phyloP scores from a whole-genome alignment of 2,113 vertebrate genomes.

The Atlantisia rogersi region DNA sequence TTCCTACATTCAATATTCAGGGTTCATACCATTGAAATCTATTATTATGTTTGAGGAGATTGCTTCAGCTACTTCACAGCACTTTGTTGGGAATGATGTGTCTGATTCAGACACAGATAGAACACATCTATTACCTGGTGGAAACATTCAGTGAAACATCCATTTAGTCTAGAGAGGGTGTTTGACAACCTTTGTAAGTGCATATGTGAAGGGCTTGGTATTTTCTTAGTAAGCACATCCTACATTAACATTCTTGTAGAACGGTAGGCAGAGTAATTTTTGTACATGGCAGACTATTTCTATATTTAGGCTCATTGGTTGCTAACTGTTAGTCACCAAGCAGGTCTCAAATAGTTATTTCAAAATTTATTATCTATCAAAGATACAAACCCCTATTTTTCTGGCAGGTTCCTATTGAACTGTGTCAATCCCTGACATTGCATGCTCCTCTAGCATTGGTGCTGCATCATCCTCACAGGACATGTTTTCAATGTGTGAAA shows the following conservation, averaged over 20 bases:
- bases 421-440: accelerated
- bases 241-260: background rate
- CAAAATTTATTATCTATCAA: background rate
- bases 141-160: background rate
- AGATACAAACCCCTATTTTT: background rate
- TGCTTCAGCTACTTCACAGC: background rate
- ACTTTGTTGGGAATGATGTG: background rate
- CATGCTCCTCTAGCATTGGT: background rate
- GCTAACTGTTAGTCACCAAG: background rate
- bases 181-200: background rate
- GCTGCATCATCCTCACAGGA: background rate
- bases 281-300: background rate
- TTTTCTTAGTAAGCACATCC: background rate
- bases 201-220: background rate
- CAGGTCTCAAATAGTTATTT: background rate
- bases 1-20: background rate
- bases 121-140: background rate
- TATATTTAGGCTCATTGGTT: background rate
- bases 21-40: background rate
- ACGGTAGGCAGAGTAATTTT: background rate
- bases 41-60: background rate
- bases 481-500: background rate
- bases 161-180: background rate
- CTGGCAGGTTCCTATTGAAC: background rate
- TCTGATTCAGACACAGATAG: background rate